phyloP scores from a whole-genome alignment of 2,113 vertebrate genomes.

The Podocnemis expansa region DNA sequence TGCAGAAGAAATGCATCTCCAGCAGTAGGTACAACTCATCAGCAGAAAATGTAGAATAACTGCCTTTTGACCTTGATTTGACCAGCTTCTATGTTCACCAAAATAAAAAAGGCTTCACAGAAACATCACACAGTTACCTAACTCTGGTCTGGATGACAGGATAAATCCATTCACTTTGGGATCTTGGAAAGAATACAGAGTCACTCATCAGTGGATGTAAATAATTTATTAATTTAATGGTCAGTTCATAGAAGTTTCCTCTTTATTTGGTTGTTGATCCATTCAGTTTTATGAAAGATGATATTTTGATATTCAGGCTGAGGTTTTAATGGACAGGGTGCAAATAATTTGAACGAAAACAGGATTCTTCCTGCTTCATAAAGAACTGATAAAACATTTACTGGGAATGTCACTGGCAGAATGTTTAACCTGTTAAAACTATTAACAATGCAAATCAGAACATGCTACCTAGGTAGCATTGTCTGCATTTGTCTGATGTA shows the following conservation, averaged over 20 bases:
- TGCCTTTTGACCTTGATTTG: not conserved
- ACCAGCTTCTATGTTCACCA: not conserved
- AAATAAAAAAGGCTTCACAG: fast-evolving
- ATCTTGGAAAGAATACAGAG: constrained; percentile 51
- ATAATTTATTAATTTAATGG: constrained; percentile 80
- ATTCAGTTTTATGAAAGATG: constrained; percentile 5
- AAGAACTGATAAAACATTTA: constrained; percentile 48
- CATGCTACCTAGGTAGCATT: constrained; percentile 53
- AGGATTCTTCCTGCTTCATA: constrained; percentile 33
- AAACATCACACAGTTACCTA: not conserved
- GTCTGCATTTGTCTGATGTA: constrained; percentile 64
- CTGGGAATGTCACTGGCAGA: constrained; percentile 69
- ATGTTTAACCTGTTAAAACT: constrained; percentile 72
- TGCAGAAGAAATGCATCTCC: not conserved
- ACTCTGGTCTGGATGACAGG: not conserved
- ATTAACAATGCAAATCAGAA: constrained; percentile 68
- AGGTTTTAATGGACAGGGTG: constrained; percentile 5
- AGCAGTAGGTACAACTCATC: not conserved
- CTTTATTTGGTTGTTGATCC: constrained; percentile 41
- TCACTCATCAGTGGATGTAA: constrained; percentile 59
- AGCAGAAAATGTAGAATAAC: not conserved
- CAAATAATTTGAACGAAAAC: constrained; percentile 49
- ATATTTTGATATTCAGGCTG: constrained; percentile 34
- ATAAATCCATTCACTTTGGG: not conserved
- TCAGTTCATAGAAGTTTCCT: constrained; percentile 61